Evolutionary conservation across 2,797 vertebrate genomes (phyloP).

Genomic region (Urosaurus nigricauda): DNA sequence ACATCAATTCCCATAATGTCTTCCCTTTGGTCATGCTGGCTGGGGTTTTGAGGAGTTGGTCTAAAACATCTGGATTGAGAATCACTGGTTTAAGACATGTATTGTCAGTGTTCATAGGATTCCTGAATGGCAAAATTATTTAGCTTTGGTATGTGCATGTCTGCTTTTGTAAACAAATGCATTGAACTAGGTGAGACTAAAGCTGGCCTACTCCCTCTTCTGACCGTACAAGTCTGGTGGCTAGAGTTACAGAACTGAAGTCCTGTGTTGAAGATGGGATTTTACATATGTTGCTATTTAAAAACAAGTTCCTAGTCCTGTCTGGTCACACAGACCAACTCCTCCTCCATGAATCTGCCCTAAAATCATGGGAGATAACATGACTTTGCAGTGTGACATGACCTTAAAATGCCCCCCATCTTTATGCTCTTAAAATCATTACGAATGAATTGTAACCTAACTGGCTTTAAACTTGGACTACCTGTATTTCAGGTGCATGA

Average conservation of each 20-base stretch:
- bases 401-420: no score
- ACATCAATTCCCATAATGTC: no score
- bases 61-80: no score
- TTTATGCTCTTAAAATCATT: not conserved
- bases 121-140: not conserved
- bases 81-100: no score
- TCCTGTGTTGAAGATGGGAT: not conserved
- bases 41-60: no score
- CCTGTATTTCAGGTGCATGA: conserved; percentile 83
- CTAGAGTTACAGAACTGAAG: not conserved
- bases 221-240: not conserved
- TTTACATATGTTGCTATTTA: not conserved
- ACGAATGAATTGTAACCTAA: not conserved
- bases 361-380: not conserved
- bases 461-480: conserved; percentile 23
- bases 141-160: not conserved
- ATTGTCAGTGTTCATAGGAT: no score
- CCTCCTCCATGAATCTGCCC: no score
- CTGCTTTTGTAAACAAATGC: not conserved
- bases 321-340: not conserved
- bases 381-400: not conserved
- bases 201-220: no score
- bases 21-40: no score
- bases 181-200: not conserved
- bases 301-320: not conserved